phyloP scores from a whole-genome alignment of 2,888 invertebrate species.

The Thera britannica region DNA sequence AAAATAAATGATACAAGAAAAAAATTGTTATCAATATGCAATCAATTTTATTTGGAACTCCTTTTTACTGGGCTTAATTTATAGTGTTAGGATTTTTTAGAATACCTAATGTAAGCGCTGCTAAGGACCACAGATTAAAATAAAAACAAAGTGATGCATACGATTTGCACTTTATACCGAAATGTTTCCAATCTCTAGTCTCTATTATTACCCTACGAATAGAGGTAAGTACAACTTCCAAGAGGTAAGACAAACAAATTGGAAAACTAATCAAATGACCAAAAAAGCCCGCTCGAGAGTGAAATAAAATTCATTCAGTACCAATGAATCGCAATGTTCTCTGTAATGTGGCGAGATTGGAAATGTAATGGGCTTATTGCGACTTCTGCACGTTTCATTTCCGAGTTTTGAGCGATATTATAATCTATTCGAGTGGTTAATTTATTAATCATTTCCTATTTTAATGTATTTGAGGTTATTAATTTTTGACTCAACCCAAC shows the following conservation, averaged over 20 bases:
- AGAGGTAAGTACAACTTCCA: too few relatives aligned
- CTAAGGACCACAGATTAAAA: too few relatives aligned
- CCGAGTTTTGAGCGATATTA: conserved; percentile 28
- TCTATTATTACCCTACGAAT: too few relatives aligned
- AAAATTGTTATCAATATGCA: too few relatives aligned
- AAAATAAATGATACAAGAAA: too few relatives aligned
- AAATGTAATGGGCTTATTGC: conserved; percentile 37
- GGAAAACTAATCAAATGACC: conserved; percentile 29
- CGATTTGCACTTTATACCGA: too few relatives aligned
- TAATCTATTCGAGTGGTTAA: conserved; percentile 19
- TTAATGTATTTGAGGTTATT: conserved; percentile 5
- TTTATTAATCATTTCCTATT: conserved; percentile 10
- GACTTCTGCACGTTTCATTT: conserved; percentile 31
- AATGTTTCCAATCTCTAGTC: too few relatives aligned
- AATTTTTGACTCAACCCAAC: background rate
- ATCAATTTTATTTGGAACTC: too few relatives aligned
- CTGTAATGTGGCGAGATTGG: conserved; percentile 31
- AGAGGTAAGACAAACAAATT: background rate
- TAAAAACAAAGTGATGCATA: too few relatives aligned
- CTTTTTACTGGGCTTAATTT: too few relatives aligned
- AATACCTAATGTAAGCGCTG: too few relatives aligned
- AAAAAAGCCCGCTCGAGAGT: conserved; percentile 18
- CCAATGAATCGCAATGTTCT: conserved; percentile 11
- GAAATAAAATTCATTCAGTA: conserved; percentile 19
- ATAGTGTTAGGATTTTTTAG: too few relatives aligned